Base-by-base conservation (phyloP, 1,140 invertebrate species). In the Bombus cullumanus region DNA sequence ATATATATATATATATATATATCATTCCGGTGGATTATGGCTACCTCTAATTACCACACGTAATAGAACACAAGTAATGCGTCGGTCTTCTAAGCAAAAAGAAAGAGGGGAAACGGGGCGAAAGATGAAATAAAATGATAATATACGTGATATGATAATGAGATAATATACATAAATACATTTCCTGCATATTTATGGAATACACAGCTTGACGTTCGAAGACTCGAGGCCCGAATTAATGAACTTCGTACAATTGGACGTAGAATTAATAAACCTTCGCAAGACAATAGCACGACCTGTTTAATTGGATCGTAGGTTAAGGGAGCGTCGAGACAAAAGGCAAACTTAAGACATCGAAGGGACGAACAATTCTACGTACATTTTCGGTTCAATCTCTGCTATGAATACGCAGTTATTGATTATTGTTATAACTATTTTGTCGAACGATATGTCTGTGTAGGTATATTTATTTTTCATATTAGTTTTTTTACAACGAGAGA, bases 341-440 rank as follows among this genome's bases (percentile, higher is more conserved):
- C 47, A 68, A 86, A 62, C 68, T 66, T 78, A 28, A 79, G 74
- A 82, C 72, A 71, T 41, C 25, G 75, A 81, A 79, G 81, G 84
- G 76, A 86, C 59, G 15, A 81, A 39, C 31, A 57, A 85, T 88
- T 71, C 77, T 62, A 74, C 77, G 37, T 18, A 80, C 57, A 81
- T 73, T 66, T 71, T 88, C 62, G 28, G 1, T 8, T 41, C 8
- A n/a, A 41, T 41, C 28, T 53, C 47, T 22, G 18, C 12, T 31
- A 3, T 2, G 13, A 31, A 31, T 66, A 15, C 13, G 2, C n/a
- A 8, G 28, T n/a, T 3, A 13, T n/a, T 13, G 3, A 28, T 59
- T 37, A 25, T 37, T 37, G 25, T 10, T 25, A 4, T 1, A 25
- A 39, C n/a, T 8, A 25, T 39, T 81, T 72, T 1, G 2, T 6